Evolutionary conservation across 1,140 invertebrate species (phyloP), one percentile per base, ranked within the genome.

Genomic region (Galendromus occidentalis): DNA sequence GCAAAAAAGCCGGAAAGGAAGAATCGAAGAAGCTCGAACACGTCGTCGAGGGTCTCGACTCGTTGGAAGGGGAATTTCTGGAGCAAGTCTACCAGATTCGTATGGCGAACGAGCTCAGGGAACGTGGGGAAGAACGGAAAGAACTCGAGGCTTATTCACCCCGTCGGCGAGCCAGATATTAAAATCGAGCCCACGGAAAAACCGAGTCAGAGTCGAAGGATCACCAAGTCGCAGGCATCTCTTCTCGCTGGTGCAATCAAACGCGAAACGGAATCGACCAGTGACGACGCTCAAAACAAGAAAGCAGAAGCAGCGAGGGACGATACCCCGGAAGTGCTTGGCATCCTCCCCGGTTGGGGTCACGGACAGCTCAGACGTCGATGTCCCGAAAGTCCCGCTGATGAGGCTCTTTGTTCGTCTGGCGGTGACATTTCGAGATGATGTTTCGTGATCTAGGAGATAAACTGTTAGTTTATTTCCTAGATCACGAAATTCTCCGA

Each of bases 21-120:
- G 92, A 96, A 77, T 84, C 90, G 12, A 86, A 89, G 72, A 90
- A 89, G 78, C 77, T 95, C 7, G 93, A 93, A 77, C 92, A 95
- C 78, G 85, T 93, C 80, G 91, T 96, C 67, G 86, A 88, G 76
- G 90, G 89, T 7, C 76, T 96, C 1, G 91, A 95, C 76, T 88
- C 92, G 74, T 91, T 95, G 76, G 92, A 96, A 79, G 85, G 91
- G 0, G 85, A 90, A 69, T 96, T 95, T 76, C 76, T 96, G 7
- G 88, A 95, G 71, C 78, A 88, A 51, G 87, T 95, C 7, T 87
- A 92, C 76, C 79, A 84, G 68, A 85, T 83, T 20, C 91, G 89
- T 78, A 79, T 88, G 41, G 84, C 86, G 67, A 85, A 86, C 42
- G 88, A 91, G 68, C 80, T 83, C 66, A 84, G 84, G 73, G 87